Conservation (phyloP, 2,888 invertebrate genomes). For the Bombylius major region DNA sequence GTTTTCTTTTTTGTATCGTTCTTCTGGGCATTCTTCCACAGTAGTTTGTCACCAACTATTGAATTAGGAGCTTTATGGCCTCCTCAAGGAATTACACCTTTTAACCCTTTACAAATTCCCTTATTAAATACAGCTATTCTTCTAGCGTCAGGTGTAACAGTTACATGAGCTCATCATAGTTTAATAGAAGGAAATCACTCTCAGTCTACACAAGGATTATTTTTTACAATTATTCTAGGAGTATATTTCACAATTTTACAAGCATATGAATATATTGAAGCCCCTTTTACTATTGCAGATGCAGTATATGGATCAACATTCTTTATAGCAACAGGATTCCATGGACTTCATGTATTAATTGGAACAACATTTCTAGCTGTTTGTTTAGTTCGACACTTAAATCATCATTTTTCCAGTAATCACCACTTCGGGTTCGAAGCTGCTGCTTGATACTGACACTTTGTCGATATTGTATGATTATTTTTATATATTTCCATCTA, state of each 20-base stretch:
- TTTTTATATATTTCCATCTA: conserved; percentile 52
- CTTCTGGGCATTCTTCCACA: conserved; percentile 39
- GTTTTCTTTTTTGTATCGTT: conserved; percentile 48
- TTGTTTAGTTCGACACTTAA: conserved; percentile 39
- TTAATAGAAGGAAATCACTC: conserved; percentile 40
- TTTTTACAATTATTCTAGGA: conserved; percentile 45
- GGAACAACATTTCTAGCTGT: conserved; percentile 43
- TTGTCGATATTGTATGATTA: conserved; percentile 51
- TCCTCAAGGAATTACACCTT: conserved; percentile 45
- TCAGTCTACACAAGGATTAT: conserved; percentile 37
- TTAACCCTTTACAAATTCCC: conserved; percentile 59
- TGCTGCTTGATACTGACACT: conserved; percentile 56
- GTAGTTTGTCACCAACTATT: conserved; percentile 40
- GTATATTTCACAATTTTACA: conserved; percentile 55
- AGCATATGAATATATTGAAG: conserved; percentile 54
- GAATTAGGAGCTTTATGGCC: conserved; percentile 53
- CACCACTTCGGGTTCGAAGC: conserved; percentile 55
- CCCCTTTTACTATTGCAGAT: conserved; percentile 45
- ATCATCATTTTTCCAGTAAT: conserved; percentile 40
- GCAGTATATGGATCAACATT: conserved; percentile 56
- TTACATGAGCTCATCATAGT: conserved; percentile 51
- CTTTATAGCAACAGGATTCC: conserved; percentile 63
- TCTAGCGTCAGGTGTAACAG: conserved; percentile 53
- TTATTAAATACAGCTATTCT: conserved; percentile 60
- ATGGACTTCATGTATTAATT: conserved; percentile 58